These are phyloP conservation scores for Nasalis larvatus DNA, from an alignment of 2,113 vertebrate species.

Conservation along the genomic window DNA sequence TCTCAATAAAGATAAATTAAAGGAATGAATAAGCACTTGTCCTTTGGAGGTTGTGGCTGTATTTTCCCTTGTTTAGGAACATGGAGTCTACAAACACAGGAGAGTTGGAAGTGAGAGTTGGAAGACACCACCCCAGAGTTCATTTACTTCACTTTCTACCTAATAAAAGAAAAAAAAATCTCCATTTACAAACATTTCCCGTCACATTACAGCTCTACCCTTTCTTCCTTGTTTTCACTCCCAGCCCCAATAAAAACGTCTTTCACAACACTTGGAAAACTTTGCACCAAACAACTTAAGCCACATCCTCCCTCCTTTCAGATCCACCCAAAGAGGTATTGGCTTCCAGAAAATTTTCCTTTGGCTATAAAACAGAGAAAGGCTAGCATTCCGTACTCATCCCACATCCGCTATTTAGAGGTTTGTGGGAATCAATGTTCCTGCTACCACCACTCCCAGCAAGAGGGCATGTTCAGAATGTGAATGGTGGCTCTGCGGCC, in stretches of 20 bases:
- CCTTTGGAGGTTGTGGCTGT: background rate
- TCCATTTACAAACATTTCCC: background rate
- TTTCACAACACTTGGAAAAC: constrained; percentile 40
- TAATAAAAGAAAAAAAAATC: background rate
- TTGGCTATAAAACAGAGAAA: background rate
- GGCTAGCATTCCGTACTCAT: background rate
- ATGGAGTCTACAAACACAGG: background rate
- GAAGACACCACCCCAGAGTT: background rate
- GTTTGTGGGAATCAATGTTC: background rate
- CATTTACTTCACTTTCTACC: background rate
- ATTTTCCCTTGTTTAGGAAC: background rate
- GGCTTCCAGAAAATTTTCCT: background rate
- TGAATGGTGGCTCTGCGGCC: background rate
- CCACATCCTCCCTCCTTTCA: background rate
- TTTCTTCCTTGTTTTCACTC: background rate
- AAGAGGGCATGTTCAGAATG: background rate
- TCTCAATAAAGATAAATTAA: background rate
- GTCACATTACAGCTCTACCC: background rate
- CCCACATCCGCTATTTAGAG: background rate
- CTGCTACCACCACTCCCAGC: background rate
- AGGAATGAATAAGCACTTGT: background rate
- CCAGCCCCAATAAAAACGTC: background rate
- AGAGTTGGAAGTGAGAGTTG: background rate
- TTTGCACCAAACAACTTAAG: background rate
- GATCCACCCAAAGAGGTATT: background rate